Evolutionary conservation across 92 coral and sea anemone genomes (phyloP).

Genomic region (Zoanthus sociatus): DNA sequence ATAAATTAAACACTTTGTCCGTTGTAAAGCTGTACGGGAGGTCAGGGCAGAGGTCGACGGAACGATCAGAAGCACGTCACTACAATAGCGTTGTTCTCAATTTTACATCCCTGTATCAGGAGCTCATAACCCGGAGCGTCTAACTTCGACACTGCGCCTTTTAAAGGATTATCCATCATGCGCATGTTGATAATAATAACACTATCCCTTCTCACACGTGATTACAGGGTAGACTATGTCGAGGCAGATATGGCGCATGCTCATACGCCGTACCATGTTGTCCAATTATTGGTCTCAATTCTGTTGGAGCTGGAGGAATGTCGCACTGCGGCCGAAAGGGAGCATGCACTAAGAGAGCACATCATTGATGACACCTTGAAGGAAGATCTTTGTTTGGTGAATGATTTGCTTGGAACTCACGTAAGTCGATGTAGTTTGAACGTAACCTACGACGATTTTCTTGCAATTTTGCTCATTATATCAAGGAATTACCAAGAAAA

Average conservation of each 20-base stretch:
- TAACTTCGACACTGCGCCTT: no score
- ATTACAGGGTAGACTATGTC: constrained; percentile 88
- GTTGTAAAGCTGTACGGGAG: no score
- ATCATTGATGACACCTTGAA: constrained; percentile 79
- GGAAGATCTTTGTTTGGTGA: constrained; percentile 83
- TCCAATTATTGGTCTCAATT: constrained; percentile 85
- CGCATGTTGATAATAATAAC: neutral
- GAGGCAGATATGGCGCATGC: constrained; percentile 99
- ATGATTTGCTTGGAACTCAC: constrained; percentile 95
- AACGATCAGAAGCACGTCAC: no score
- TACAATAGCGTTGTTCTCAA: no score
- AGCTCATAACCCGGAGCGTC: no score
- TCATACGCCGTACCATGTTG: constrained; percentile 95
- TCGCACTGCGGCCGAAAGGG: constrained; percentile 84
- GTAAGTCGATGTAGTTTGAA: constrained; percentile 61
- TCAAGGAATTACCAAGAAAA: no score
- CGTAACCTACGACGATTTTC: no score
- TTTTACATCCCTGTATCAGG: no score
- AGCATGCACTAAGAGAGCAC: constrained; percentile 84
- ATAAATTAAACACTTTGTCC: no score
- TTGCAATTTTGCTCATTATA: no score
- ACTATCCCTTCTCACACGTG: neutral
- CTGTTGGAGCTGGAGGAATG: constrained; percentile 85
- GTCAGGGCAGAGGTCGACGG: no score
- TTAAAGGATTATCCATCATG: no score